Percentiles rank a stretch among this genome's conserved stretches.
phyloP scores from a whole-genome alignment of 2,113 vertebrate species.

The Petaurus breviceps region DNA sequence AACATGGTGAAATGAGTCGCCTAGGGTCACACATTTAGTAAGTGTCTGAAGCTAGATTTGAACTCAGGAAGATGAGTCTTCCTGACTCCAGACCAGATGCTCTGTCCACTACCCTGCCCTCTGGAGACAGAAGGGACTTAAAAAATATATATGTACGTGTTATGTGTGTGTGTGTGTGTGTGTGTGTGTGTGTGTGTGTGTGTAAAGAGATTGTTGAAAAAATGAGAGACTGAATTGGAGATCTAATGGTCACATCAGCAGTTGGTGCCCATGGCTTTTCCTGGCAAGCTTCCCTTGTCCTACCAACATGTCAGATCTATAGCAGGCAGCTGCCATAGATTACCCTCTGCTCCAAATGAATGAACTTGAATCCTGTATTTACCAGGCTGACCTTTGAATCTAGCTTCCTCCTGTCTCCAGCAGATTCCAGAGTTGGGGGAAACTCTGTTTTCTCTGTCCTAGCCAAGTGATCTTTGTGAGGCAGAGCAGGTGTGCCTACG shows the following conservation, averaged over 20 bases:
- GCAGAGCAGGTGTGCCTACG: accelerated
- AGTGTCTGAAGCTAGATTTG: too few species aligned
- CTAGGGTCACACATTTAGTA: too few species aligned
- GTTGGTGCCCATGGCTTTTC: background rate
- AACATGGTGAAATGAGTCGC: too few species aligned
- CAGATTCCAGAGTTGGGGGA: background rate
- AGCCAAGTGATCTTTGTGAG: accelerated
- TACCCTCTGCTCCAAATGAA: background rate
- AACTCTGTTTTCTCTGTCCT: background rate
- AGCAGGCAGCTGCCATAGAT: background rate
- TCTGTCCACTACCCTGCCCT: background rate
- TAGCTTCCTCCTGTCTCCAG: background rate
- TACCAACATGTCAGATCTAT: background rate
- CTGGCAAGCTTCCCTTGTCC: background rate
- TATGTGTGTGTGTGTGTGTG: background rate
- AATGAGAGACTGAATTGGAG: background rate
- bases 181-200: background rate
- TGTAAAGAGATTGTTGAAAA: background rate
- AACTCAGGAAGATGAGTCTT: too few species aligned
- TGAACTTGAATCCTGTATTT: accelerated
- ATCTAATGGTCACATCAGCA: background rate
- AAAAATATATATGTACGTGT: background rate
- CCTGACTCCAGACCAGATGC: too few species aligned
- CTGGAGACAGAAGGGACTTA: background rate
- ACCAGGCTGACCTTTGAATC: background rate